Evolutionary conservation across 2,888 invertebrate species (phyloP), one percentile per base, ranked within the genome.

Genomic region (Macrophya annulata): DNA sequence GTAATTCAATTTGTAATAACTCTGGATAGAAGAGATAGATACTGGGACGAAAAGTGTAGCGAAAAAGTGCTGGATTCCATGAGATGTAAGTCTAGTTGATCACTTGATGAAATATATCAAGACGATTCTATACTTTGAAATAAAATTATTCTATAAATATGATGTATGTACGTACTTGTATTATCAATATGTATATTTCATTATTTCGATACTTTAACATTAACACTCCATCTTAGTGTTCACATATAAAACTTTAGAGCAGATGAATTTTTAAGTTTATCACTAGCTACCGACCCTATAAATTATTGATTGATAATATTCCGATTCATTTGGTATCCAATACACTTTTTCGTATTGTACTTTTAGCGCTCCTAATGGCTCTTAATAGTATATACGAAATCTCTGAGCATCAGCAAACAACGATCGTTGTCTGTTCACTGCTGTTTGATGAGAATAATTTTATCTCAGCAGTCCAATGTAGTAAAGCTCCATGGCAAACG

Each of bases 401-500:
- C 21, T 83, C 48, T 83, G 21, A 37, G 31, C 48, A 93, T 93
- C 93, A 93, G 92, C 93, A 93, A 91, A 93, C 91, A 86, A 93
- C 91, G 83, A 93, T 91, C 12, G 93, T 92, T n/a, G 93, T 90
- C 87, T 92, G 92, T 77, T 93, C 93, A 15, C 89, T 89, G 65
- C 88, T 92, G 74, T 90, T 91, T 25, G 92, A 90, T 84, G 92
- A 90, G 88, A 92, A 93, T 85, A 93, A 88, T 90, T 93, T 93
- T 48, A 93, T 91, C 85, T 93, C 93, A 0, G 93, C 93, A 84
- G 89, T 91, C 93, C 93, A 93, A 86, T 93, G 92, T 25, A 93
- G 88, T 10, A 93, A 88, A 4, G 93, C 93, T 84, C 91, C 90
- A 87, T 93, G 94, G 89, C 95, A 96, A 74, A 99, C 97, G 84